Percentiles rank a stretch among this genome's conserved stretches.
phyloP scores from a whole-genome alignment of 2,797 vertebrate genomes.

The Heteromormyrus szaboi region DNA sequence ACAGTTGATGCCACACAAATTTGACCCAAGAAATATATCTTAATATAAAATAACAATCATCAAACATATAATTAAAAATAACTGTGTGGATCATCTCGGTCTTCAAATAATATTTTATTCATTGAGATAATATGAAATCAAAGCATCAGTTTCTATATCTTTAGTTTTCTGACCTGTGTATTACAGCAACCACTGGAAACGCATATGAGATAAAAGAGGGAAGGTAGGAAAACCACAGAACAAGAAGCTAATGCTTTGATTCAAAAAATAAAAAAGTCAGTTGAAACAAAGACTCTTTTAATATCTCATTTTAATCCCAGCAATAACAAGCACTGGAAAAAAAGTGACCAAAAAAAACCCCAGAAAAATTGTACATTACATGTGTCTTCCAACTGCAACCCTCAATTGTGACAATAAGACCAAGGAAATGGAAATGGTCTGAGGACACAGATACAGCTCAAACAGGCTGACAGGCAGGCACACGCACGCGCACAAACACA shows the following conservation, averaged over 20 bases:
- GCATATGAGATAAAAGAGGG: background rate
- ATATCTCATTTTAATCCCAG: slow-evolving; percentile 54
- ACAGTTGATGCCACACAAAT: slow-evolving; percentile 70
- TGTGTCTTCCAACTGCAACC: slow-evolving; percentile 40
- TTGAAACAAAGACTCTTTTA: slow-evolving; percentile 52
- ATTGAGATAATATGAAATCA: slow-evolving; percentile 45
- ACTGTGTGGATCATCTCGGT: slow-evolving; percentile 64
- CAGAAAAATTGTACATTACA: slow-evolving; percentile 42
- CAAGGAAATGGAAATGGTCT: slow-evolving; percentile 27
- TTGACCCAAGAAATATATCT: slow-evolving; percentile 56
- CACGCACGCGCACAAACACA: slow-evolving; percentile 37
- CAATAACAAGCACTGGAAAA: slow-evolving; percentile 45
- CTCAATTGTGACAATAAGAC: slow-evolving; percentile 38
- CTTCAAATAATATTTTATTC: slow-evolving; percentile 43
- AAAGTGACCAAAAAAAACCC: slow-evolving; percentile 40
- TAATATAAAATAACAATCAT: slow-evolving; percentile 69
- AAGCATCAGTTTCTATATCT: slow-evolving; percentile 45
- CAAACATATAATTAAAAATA: slow-evolving; percentile 67
- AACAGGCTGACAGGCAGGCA: slow-evolving; percentile 38
- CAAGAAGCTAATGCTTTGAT: slow-evolving; percentile 46
- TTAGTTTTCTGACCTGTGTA: slow-evolving; percentile 32
- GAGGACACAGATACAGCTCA: slow-evolving; percentile 38
- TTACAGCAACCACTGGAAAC: slow-evolving; percentile 8
- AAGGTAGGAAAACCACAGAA: slow-evolving; percentile 29
- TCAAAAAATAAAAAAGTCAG: slow-evolving; percentile 31